Conservation (phyloP, 2,113 vertebrate species). For the Onychorhynchus coronatus region DNA sequence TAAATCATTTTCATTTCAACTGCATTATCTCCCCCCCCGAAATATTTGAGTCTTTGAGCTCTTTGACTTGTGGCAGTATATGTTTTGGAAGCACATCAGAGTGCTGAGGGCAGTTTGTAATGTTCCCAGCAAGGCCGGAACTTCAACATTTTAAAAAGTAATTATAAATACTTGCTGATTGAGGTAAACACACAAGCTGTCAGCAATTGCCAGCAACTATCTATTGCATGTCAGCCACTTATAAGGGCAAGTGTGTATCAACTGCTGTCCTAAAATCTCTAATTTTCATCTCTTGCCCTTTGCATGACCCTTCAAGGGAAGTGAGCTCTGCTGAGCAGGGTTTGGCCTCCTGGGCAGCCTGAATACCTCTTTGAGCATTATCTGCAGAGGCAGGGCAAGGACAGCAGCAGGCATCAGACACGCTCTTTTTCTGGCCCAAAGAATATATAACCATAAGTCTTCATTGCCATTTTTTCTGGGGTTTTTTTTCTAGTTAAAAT, state of each 20-base stretch:
- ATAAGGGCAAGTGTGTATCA: background rate
- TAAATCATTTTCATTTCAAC: background rate
- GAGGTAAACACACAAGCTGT: slow-evolving; percentile 32
- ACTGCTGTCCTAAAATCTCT: background rate
- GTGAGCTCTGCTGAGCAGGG: background rate
- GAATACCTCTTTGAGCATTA: background rate
- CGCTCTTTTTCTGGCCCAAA: background rate
- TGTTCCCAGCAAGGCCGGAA: background rate
- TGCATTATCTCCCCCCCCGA: background rate
- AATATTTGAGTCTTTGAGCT: background rate
- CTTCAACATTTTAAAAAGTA: background rate
- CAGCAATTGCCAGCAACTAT: background rate
- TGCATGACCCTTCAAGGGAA: background rate
- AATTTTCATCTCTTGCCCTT: background rate
- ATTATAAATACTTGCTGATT: slow-evolving; percentile 40
- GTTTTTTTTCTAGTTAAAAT: background rate
- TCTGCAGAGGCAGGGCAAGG: background rate
- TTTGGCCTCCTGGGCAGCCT: background rate
- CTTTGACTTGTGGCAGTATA: background rate
- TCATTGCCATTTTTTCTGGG: background rate
- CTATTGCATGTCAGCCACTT: background rate
- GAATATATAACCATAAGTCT: background rate
- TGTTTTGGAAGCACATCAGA: slow-evolving; percentile 37
- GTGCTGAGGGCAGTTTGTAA: background rate
- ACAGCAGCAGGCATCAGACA: background rate